A percentile compares a stretch with the other conserved stretches of the same genome.
These are phyloP conservation scores for Strix occidentalis DNA, from an alignment of 2,797 vertebrate species.

Conservation along the genomic window DNA sequence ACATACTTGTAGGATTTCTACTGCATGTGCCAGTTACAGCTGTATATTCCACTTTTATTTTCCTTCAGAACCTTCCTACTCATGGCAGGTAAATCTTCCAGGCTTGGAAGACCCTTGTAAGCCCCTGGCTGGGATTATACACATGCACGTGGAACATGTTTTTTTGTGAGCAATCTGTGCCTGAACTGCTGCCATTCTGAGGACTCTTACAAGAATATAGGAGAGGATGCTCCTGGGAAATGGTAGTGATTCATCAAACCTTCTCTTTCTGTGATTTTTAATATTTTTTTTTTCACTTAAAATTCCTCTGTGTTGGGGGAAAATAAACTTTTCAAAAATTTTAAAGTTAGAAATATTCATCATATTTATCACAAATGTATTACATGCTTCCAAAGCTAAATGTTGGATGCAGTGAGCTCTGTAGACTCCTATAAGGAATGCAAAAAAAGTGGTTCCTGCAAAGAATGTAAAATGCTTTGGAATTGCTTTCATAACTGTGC, in stretches of 20 bases:
- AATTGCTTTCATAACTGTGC: not conserved
- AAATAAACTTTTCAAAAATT: not conserved
- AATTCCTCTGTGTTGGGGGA: not conserved
- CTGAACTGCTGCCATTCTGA: not conserved
- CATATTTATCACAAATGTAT: not conserved
- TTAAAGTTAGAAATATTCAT: not conserved
- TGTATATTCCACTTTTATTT: not conserved
- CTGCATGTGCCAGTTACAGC: not conserved
- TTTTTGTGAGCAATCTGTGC: constrained; percentile 25
- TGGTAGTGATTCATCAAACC: not conserved
- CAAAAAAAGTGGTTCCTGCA: not conserved
- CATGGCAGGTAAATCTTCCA: not conserved
- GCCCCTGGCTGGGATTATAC: not conserved
- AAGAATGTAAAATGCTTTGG: not conserved
- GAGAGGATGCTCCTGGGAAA: not conserved
- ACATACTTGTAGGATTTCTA: not conserved
- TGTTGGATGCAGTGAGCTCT: not conserved
- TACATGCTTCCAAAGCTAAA: not conserved
- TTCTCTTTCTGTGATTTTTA: not conserved
- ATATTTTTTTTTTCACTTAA: not conserved
- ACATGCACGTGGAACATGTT: not conserved
- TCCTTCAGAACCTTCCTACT: not conserved
- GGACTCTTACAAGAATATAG: not conserved
- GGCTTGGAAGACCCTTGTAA: not conserved
- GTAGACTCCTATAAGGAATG: not conserved